Conservation (phyloP, 2,797 vertebrate genomes). For the Rhinoraja longicauda region DNA sequence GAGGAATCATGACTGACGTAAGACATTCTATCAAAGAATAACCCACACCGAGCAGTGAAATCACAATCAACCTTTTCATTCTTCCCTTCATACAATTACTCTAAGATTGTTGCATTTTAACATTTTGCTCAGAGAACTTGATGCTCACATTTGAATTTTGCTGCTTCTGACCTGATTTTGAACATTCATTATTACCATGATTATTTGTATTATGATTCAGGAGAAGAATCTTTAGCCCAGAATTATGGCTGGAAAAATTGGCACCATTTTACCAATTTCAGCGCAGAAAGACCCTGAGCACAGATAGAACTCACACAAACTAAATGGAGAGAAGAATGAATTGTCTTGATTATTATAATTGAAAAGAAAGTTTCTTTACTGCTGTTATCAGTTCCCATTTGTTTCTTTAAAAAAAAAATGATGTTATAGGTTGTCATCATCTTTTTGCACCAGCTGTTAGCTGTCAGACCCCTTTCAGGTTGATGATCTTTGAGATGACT, state of each 20-base stretch:
- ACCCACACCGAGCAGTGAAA: neutral
- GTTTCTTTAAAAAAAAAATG: neutral
- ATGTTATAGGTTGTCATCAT: neutral
- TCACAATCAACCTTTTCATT: neutral
- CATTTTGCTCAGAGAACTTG: neutral
- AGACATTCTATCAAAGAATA: neutral
- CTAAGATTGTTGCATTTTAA: neutral
- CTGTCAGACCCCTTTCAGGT: neutral
- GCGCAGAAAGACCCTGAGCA: neutral
- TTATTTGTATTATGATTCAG: neutral
- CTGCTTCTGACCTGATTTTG: neutral
- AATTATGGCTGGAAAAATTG: neutral
- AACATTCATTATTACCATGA: neutral
- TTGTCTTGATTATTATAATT: neutral
- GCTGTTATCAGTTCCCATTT: neutral
- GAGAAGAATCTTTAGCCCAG: neutral
- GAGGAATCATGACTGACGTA: neutral
- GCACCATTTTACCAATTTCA: neutral
- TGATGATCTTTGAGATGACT: neutral
- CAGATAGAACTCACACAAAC: neutral
- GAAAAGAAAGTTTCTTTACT: neutral
- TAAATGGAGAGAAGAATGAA: constrained; percentile 2
- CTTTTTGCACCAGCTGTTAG: neutral
- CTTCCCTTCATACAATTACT: neutral
- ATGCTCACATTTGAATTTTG: neutral